Evolutionary conservation across 2,113 vertebrate species (phyloP).

Genomic region (Pyxicephalus adspersus): DNA sequence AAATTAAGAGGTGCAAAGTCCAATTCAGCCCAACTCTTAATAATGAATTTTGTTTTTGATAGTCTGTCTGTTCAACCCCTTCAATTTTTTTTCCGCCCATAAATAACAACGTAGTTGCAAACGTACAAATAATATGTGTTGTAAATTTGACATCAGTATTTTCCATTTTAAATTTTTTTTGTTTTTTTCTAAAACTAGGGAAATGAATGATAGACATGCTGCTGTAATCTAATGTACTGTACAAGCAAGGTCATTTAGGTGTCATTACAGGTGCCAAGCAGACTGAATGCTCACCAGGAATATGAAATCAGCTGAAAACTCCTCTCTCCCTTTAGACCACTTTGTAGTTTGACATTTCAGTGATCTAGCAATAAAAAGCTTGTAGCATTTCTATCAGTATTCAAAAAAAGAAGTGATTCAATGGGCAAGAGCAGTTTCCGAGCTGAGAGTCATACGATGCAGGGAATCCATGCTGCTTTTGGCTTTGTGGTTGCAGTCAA

Average conservation of each 20-base stretch:
- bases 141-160: too few relatives aligned
- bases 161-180: too few relatives aligned
- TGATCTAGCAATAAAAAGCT: slow-evolving; percentile 15
- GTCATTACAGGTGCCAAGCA: slow-evolving; percentile 12
- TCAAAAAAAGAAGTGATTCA: not conserved
- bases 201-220: not conserved
- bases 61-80: too few relatives aligned
- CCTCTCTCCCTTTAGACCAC: not conserved
- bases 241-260: not conserved
- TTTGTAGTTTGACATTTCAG: slow-evolving; percentile 29
- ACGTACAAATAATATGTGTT: too few relatives aligned
- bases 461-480: slow-evolving; percentile 12
- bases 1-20: too few relatives aligned
- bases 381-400: not conserved
- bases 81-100: too few relatives aligned
- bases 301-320: slow-evolving; percentile 7
- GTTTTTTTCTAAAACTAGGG: not conserved
- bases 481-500: slow-evolving; percentile 35
- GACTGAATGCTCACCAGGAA: not conserved
- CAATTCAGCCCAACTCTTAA: too few relatives aligned
- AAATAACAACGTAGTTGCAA: too few relatives aligned
- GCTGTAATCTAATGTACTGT: slow-evolving; percentile 17
- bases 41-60: too few relatives aligned
- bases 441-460: slow-evolving; percentile 4
- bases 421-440: not conserved